Evolutionary conservation across 64 coral and sea anemone genomes (phyloP).

Genomic region (Cladopsammia gracilis): DNA sequence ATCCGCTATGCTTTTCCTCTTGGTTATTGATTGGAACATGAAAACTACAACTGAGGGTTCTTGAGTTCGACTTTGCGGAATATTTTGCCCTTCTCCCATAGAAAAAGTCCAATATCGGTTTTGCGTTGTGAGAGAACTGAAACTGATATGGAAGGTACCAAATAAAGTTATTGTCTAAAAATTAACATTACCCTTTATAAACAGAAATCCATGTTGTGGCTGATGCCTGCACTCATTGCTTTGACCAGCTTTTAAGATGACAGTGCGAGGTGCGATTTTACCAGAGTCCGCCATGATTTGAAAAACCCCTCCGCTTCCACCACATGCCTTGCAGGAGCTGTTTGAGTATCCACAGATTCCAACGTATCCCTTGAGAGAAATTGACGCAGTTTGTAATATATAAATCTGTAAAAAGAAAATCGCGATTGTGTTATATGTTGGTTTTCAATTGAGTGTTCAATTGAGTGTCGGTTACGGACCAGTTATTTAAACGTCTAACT

Average conservation of each 20-base stretch:
- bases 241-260: not conserved
- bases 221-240: too few relatives aligned
- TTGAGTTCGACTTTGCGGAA: too few relatives aligned
- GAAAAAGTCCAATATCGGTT: too few relatives aligned
- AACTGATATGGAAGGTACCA: not conserved
- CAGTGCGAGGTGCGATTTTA: not conserved
- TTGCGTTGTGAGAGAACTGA: not conserved
- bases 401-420: not conserved
- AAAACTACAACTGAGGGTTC: too few relatives aligned
- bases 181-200: not conserved
- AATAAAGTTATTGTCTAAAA: not conserved
- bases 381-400: not conserved
- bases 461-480: too few relatives aligned
- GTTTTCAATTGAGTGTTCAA: too few relatives aligned
- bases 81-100: too few relatives aligned
- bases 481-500: too few relatives aligned
- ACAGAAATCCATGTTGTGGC: not conserved
- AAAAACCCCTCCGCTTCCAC: conserved; percentile 4
- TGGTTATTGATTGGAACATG: too few relatives aligned
- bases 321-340: not conserved
- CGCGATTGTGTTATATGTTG: not conserved
- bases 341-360: not conserved
- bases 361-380: not conserved
- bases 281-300: not conserved
- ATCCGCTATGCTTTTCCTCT: too few relatives aligned